Percentiles rank a stretch among this genome's conserved stretches.
Evolutionary conservation across 2,113 vertebrate genomes (phyloP).

Genomic region (Labeo catla): DNA sequence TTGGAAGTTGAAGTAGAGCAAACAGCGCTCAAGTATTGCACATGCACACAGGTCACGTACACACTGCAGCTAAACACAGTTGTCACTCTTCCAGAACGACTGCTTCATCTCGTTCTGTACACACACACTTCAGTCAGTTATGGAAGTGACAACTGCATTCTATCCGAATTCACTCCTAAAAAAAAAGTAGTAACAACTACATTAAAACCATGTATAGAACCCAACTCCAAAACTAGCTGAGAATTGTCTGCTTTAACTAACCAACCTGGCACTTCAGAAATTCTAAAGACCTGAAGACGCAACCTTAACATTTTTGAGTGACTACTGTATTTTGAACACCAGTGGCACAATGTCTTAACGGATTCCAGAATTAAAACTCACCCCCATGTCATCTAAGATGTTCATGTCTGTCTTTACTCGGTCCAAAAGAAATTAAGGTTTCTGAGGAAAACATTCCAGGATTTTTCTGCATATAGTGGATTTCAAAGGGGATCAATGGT

Average conservation of each 20-base stretch:
- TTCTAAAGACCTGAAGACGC: no score
- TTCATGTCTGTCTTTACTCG: no score
- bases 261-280: neutral
- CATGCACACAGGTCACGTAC: no score
- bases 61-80: neutral
- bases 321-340: neutral
- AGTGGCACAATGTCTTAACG: neutral
- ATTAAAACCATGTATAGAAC: neutral
- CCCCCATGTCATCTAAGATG: no score
- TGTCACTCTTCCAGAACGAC: neutral
- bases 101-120: neutral
- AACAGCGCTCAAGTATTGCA: slow-evolving; percentile 1
- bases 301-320: neutral
- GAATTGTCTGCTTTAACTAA: no score
- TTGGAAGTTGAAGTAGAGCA: slow-evolving; percentile 24
- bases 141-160: neutral
- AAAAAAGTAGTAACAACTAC: neutral
- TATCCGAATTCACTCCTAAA: neutral
- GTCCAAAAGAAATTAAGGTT: no score
- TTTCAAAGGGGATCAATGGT: no score
- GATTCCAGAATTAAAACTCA: no score
- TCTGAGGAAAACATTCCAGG: no score
- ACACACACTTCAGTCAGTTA: neutral
- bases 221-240: neutral
- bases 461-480: no score